Conservation (phyloP, 1,140 invertebrate genomes). For the Leguminivora glycinivorella region DNA sequence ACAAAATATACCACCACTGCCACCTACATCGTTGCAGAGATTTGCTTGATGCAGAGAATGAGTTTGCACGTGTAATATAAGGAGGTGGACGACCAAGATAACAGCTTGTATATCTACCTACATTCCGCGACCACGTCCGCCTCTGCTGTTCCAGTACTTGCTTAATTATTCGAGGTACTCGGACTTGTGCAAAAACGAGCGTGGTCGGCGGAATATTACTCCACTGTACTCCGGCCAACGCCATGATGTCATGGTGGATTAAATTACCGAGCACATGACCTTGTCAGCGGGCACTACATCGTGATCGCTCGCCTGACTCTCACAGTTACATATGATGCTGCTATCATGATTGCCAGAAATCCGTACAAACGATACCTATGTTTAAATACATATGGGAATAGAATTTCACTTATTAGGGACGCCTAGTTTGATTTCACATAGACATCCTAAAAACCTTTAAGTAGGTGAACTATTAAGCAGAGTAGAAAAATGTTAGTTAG, state of each 20-base stretch:
- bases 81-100: background rate
- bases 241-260: conserved; percentile 75
- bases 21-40: too few relatives aligned
- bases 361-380: background rate
- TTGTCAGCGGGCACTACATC: conserved; percentile 45
- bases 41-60: background rate
- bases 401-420: too few relatives aligned
- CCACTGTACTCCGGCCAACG: conserved; percentile 37
- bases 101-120: background rate
- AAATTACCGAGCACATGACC: conserved; percentile 66
- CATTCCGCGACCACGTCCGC: background rate
- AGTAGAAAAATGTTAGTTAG: too few relatives aligned
- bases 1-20: too few relatives aligned
- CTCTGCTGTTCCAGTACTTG: background rate
- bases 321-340: background rate
- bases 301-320: conserved; percentile 13
- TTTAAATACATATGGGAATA: background rate
- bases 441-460: background rate
- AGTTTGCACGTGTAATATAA: background rate
- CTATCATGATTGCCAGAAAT: background rate
- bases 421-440: too few relatives aligned
- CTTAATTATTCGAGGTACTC: conserved; percentile 12
- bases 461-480: too few relatives aligned
- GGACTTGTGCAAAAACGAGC: conserved; percentile 56
- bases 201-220: conserved; percentile 59